A percentile compares a stretch with the other conserved stretches of the same genome.
Conservation (phyloP, 2,797 vertebrate genomes). For the Pipistrellus pipistrellus region DNA sequence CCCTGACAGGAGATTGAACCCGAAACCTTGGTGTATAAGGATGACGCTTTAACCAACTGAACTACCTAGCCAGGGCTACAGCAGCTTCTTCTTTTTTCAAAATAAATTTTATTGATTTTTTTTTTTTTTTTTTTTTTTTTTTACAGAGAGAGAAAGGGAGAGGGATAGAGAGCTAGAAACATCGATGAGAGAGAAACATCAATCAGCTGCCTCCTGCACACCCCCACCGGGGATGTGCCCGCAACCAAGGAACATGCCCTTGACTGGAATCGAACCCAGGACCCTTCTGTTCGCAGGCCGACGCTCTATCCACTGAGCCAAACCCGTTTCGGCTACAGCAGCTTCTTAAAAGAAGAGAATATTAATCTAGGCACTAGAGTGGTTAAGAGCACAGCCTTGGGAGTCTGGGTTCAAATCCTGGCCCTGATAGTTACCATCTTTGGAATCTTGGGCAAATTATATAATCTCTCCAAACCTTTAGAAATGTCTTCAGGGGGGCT, state of each 20-base stretch:
- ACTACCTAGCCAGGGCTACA: not conserved
- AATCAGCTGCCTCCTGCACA: too few species aligned
- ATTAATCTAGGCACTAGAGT: not conserved
- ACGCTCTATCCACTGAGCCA: too few species aligned
- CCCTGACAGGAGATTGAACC: not conserved
- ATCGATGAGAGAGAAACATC: too few species aligned
- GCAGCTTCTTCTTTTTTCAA: not conserved
- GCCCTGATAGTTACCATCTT: not conserved
- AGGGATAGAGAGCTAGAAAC: too few species aligned
- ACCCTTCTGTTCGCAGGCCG: too few species aligned
- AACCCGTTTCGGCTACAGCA: not conserved
- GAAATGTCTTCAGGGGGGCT: not conserved
- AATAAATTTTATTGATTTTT: too few species aligned
- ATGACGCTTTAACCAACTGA: not conserved
- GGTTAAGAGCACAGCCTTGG: not conserved
- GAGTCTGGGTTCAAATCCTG: not conserved
- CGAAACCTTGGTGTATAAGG: not conserved
- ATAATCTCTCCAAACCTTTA: conserved; percentile 25
- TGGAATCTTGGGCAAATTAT: not conserved
- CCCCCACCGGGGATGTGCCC: too few species aligned
- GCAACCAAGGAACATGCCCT: too few species aligned
- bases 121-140: too few species aligned
- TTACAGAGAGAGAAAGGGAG: too few species aligned
- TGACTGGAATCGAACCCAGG: too few species aligned
- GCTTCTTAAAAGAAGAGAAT: conserved; percentile 50